Conservation (phyloP, 1,140 invertebrate species). For the Drosophila nebulosa region DNA sequence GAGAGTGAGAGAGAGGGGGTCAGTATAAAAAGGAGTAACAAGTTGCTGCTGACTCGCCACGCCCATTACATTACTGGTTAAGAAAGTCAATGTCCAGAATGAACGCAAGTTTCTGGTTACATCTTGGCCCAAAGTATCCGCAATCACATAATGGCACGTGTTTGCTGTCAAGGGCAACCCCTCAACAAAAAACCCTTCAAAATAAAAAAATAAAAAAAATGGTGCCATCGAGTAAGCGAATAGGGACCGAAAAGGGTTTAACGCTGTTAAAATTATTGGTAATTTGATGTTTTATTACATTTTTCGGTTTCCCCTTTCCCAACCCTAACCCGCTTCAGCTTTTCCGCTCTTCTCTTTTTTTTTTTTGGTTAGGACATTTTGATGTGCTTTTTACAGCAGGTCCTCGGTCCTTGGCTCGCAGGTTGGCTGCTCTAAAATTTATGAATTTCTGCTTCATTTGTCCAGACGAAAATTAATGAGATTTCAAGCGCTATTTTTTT, state of each 20-base stretch:
- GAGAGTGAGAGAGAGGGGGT: too few species aligned
- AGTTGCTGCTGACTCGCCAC: neutral
- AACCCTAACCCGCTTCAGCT: neutral
- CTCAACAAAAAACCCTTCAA: neutral
- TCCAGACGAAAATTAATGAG: neutral
- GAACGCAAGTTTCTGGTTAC: conserved; percentile 38
- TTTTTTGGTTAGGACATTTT: neutral
- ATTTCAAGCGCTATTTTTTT: neutral
- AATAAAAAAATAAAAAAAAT: neutral
- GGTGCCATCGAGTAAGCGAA: neutral
- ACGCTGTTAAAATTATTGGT: conserved; percentile 46
- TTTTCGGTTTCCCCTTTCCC: conserved; percentile 17
- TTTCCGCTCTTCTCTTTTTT: neutral
- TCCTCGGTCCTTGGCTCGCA: neutral
- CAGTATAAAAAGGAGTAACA: conserved; percentile 11
- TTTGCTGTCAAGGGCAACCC: conserved; percentile 30
- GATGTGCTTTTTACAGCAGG: neutral
- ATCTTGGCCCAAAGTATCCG: conserved; percentile 42
- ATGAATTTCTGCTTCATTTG: conserved; percentile 26
- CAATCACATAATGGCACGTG: conserved; percentile 60
- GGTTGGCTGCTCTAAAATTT: conserved; percentile 43
- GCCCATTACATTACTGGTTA: conserved; percentile 22
- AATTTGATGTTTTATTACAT: conserved; percentile 68
- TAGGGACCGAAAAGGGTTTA: conserved; percentile 37
- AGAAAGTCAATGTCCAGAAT: conserved; percentile 47